Evolutionary conservation across 1,140 invertebrate species (phyloP), one percentile per base, ranked within the genome.

Genomic region (Tetramorium simillimum): DNA sequence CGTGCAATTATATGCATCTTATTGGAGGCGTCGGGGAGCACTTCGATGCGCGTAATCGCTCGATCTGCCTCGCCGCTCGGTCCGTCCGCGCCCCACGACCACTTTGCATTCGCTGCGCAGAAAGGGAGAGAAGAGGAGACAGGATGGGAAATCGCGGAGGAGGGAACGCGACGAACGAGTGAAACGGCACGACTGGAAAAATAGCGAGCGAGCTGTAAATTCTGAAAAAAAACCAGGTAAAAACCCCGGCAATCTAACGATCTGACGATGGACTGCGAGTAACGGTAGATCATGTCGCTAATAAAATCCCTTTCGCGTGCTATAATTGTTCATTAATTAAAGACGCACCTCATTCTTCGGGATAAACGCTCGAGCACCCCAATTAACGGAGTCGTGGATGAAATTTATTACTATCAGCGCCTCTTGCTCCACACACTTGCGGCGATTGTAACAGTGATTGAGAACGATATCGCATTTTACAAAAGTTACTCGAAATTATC

Each of bases 1-100:
- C n/a, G 58, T 58, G 92, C 93, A 93, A 94, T 94, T 94, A 94
- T 94, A 94, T 93, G 93, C 89, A 92, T 92, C 94, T 94, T 94
- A 94, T 94, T 90, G 90, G 92, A 87, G 58, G 81, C 88, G 82
- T 80, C 69, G 78, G 73, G 77, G 87, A 92, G 85, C 88, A 91
- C 90, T 92, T 90, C 49, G 87, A 63, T 86, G 81, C 78, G 78
- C 88, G 89, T 93, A 94, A 94, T 94, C 93, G 93, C 90, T 93
- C 92, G 92, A 94, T 94, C 91, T 92, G 88, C 67, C 49, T 72
- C 60, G 80, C 88, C 86, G 82, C 87, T 91, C 81, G 78, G 43
- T 56, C 62, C 65, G 85, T 82, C 53, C 77, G 80, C 60, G 69
- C 70, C 62, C 81, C 76, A 81, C 76, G 73, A 81, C 69, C 73